Evolutionary conservation across 2,113 vertebrate species (phyloP).

Genomic region (Hydropotes inermis): DNA sequence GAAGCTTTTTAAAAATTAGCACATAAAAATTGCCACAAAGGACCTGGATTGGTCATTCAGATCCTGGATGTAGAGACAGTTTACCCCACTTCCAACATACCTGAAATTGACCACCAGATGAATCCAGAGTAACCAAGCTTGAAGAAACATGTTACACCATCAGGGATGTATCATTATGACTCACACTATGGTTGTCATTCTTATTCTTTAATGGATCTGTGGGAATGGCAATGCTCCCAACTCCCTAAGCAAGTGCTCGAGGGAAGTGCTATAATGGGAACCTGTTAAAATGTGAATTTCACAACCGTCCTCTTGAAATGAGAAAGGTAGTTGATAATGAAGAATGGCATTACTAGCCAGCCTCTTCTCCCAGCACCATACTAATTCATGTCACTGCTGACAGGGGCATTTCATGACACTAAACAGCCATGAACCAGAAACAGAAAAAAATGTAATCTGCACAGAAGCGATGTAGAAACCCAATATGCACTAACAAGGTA

Average conservation of each 20-base stretch:
- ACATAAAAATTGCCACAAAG: neutral
- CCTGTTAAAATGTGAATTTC: conserved; percentile 52
- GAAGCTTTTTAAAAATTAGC: conserved; percentile 8
- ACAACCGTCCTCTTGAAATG: conserved; percentile 26
- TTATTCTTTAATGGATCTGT: conserved; percentile 55
- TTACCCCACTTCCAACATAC: neutral
- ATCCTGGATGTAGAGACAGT: neutral
- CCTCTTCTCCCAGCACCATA: neutral
- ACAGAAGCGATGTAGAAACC: neutral
- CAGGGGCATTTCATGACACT: neutral
- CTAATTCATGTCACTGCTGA: neutral
- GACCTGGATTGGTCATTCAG: neutral
- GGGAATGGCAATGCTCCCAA: conserved; percentile 47
- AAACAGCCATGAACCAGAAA: neutral
- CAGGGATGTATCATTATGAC: conserved; percentile 36
- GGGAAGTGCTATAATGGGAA: conserved; percentile 36
- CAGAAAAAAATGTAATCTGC: neutral
- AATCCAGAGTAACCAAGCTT: conserved; percentile 24
- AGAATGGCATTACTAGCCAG: conserved; percentile 22
- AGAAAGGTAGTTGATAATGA: conserved; percentile 27
- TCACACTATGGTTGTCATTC: conserved; percentile 35
- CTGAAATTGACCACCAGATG: neutral
- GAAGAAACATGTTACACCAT: conserved; percentile 22
- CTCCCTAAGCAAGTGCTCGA: conserved; percentile 42
- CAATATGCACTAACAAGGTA: neutral